Evolutionary conservation across 1,140 invertebrate species (phyloP).

Genomic region (Onthophagus taurus): DNA sequence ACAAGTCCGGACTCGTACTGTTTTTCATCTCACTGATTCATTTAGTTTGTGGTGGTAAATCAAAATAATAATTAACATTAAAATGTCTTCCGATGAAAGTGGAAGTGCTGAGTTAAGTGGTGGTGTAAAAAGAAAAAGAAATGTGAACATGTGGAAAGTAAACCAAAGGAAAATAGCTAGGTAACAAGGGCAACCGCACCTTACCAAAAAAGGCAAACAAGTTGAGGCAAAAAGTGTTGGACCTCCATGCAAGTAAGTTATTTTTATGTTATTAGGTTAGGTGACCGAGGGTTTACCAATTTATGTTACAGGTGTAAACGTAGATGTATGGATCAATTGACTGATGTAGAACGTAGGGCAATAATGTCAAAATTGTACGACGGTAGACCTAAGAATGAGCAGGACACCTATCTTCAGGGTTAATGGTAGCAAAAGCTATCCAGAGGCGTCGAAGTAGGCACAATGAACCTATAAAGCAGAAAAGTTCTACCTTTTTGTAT

Average conservation of each 20-base stretch:
- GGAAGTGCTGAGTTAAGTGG: slow-evolving; percentile 1
- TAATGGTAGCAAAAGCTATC: slow-evolving; percentile 17
- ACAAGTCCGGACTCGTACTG: slow-evolving; percentile 6
- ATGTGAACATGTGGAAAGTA: slow-evolving; percentile 1
- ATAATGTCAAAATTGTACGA: slow-evolving; percentile 15
- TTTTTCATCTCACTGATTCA: neutral
- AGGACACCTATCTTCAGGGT: slow-evolving; percentile 17
- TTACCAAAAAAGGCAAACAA: neutral
- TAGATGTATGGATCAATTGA: slow-evolving; percentile 17
- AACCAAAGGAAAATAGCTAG: slow-evolving; percentile 4
- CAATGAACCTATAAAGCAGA: slow-evolving; percentile 4
- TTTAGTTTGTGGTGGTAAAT: neutral
- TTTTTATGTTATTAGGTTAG: too few species aligned
- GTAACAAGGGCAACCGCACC: neutral
- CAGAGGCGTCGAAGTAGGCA: slow-evolving; percentile 12
- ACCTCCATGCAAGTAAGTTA: slow-evolving; percentile 2
- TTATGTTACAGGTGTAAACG: slow-evolving; percentile 16
- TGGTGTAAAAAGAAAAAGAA: slow-evolving; percentile 4
- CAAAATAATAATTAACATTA: slow-evolving; percentile 2
- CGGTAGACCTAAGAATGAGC: slow-evolving; percentile 20
- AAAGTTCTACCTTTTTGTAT: slow-evolving; percentile 13
- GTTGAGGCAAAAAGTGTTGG: neutral
- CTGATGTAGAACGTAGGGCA: slow-evolving; percentile 13
- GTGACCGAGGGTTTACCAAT: neutral
- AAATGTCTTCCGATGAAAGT: too few species aligned